Base-by-base conservation (phyloP, 2,888 invertebrate genomes). In the Pimpla rufipes region DNA sequence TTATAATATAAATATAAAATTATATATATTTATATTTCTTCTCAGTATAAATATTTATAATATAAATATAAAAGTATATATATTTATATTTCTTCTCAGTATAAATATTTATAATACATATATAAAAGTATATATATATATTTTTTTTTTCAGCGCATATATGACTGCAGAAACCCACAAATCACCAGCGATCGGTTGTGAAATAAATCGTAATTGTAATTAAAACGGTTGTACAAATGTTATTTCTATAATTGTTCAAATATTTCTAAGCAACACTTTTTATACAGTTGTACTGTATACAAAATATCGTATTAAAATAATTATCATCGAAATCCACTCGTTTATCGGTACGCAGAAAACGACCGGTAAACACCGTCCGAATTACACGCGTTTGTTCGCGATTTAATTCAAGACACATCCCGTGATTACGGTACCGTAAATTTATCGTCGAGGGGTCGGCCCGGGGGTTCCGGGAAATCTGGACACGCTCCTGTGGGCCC, bases 401-500 rank as follows among this genome's bases (percentile, higher is more conserved):
- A 37, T 70, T 70, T 59, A 59, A 73, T 73, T 73, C 21, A 21
- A 40, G 6, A 42, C n/a, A 59, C n/a, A 59, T 45, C 45, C 16
- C 45, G 45, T 42, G 57, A 57, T 59, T 73, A 59, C 29, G 29
- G 42, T 73, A 45, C 23, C 45, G 42, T 66, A 7, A 66, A 66
- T 73, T 73, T 45, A 73, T 59, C 29, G 57, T 45, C 59, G 71
- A 59, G 37, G 50, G 67, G 47, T 42, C 50, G 50, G 42, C 37
- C 18, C 47, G 29, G 67, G 79, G 78, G 70, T 71, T 55, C 75
- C 50, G 42, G 70, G 50, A 67, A 80, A 66, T 57, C 75, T 16
- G 75, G 77, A 78, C 83, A 85, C 86, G 85, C 75, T 85, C 85
- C 85, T 86, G 86, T 74, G 78, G 66, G 52, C 70, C 55, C 57